Evolutionary conservation across 92 coral and sea anemone genomes (phyloP).

Genomic region (Siderastrea siderea): DNA sequence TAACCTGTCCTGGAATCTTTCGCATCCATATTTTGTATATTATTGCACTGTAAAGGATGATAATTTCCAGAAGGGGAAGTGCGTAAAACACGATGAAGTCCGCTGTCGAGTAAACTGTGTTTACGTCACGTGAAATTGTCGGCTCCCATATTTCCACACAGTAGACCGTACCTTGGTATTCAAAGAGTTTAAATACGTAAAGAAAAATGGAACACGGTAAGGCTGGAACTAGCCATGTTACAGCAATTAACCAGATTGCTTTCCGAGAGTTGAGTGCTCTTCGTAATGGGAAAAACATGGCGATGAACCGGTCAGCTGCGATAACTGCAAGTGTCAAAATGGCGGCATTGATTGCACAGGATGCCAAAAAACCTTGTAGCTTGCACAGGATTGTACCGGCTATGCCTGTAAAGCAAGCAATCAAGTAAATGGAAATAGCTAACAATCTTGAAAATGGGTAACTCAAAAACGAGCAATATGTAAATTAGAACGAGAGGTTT

Average conservation of each 20-base stretch:
- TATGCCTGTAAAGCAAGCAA: conserved; percentile 46
- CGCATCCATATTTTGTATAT: conserved; percentile 62
- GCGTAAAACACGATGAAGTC: conserved; percentile 42
- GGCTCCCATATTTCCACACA: conserved; percentile 30
- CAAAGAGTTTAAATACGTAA: not conserved
- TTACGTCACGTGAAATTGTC: conserved; percentile 2
- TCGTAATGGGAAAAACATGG: conserved; percentile 67
- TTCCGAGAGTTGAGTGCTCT: conserved; percentile 32
- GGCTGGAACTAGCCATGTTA: conserved; percentile 42
- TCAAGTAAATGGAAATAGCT: not conserved
- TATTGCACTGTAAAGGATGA: conserved; percentile 63
- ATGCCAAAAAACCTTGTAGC: conserved; percentile 43
- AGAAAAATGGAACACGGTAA: conserved; percentile 26
- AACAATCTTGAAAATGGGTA: not conserved
- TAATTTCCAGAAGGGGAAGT: conserved; percentile 64
- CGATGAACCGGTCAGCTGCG: conserved; percentile 75
- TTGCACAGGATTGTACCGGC: conserved; percentile 63
- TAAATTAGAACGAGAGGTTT: not conserved
- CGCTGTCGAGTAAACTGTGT: conserved; percentile 27
- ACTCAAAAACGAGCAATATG: not conserved
- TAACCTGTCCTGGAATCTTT: conserved; percentile 63
- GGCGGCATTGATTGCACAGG: conserved; percentile 59
- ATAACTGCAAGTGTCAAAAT: conserved; percentile 72
- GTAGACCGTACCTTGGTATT: conserved; percentile 7
- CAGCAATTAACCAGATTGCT: conserved; percentile 48